Evolutionary conservation across 2,888 invertebrate species (phyloP), one percentile per base, ranked within the genome.

Genomic region (Cryptophagus acutangulus): DNA sequence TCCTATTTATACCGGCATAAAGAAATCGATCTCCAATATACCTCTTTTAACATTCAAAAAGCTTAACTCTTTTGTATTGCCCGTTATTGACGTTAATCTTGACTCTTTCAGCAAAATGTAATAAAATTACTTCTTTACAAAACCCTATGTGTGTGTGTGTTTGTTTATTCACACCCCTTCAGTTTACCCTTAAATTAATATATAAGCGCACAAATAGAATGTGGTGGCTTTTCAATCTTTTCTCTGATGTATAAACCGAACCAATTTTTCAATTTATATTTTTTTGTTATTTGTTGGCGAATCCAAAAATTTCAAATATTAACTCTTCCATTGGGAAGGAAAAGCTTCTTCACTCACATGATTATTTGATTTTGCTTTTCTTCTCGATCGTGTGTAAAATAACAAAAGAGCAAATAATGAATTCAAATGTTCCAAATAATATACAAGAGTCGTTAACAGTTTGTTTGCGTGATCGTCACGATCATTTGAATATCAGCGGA

Each of bases 401-500:
- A 20, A 8, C 28, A 28, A 28, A 6, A 28, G 8, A 13, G n/a
- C 31, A 31, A n/a, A 31, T 31, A 31, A 31, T 31, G 16, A 13
- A 31, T 31, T 31, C 31, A 31, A 31, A 26, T 13, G n/a, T 15
- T 31, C 16, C 31, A 31, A 31, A 31, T 31, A 15, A 16, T 31
- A 8, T 8, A 31, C n/a, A 26, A 31, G 46, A 53, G 52, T 54
- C 56, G 58, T 55, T 61, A 61, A 62, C 60, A 60, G 57, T 59
- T 58, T 48, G 55, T 55, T 62, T 50, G 62, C 62, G 62, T 62
- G 62, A 49, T 42, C 30, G 44, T 41, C 45, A 45, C 48, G 49
- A 56, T 57, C 57, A 62, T 62, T 62, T 62, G 61, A 61, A 62
- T 62, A 62, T 62, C 62, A 55, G 50, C 47, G 3, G 51, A 52